phyloP scores from a whole-genome alignment of 2,888 invertebrate species.

The Melipona beecheii region DNA sequence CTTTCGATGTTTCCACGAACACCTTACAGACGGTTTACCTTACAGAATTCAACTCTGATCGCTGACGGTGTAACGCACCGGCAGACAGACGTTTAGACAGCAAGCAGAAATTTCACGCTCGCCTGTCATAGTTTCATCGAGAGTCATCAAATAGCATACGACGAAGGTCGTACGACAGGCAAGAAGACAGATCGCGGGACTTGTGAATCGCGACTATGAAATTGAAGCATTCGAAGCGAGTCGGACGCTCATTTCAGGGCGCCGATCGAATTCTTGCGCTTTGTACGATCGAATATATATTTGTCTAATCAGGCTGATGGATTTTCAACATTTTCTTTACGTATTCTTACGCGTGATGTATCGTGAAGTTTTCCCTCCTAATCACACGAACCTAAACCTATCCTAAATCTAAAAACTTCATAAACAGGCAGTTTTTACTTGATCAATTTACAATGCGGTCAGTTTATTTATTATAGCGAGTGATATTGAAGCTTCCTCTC shows the following conservation, averaged over 20 bases:
- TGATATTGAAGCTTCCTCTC: too few species aligned
- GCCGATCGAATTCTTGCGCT: neutral
- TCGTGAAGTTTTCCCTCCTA: too few species aligned
- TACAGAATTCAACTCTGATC: constrained; percentile 22
- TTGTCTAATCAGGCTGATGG: neutral
- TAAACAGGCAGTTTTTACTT: too few species aligned
- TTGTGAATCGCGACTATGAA: constrained; percentile 37
- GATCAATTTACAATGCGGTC: too few species aligned
- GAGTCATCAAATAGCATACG: constrained; percentile 40
- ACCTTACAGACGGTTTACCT: neutral
- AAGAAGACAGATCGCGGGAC: constrained; percentile 42
- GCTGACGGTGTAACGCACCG: constrained; percentile 7
- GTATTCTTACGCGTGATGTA: too few species aligned
- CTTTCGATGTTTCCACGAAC: neutral
- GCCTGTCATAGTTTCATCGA: constrained; percentile 47
- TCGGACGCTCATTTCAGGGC: constrained; percentile 31
- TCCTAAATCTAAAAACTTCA: too few species aligned
- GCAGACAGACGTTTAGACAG: neutral
- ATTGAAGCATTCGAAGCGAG: constrained; percentile 37
- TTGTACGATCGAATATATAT: neutral
- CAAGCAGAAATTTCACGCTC: constrained; percentile 40
- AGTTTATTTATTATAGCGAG: too few species aligned
- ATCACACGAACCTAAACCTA: too few species aligned
- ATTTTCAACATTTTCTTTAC: neutral
- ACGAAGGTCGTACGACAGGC: constrained; percentile 47